Conservation (phyloP, 1,140 invertebrate species). For the Mercenaria mercenaria region DNA sequence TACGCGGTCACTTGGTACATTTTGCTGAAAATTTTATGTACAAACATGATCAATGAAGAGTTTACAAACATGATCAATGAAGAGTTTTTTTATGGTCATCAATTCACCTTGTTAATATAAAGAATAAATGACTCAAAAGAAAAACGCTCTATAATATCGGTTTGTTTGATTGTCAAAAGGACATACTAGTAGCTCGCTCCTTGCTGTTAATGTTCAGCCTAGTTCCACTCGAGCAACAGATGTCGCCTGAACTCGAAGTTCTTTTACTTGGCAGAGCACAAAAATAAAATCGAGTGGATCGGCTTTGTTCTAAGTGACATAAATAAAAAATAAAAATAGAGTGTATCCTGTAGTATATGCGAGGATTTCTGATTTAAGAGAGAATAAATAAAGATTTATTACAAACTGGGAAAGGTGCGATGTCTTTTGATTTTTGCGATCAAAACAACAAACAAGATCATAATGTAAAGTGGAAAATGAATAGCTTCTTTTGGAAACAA, state of each 20-base stretch:
- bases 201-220: not conserved
- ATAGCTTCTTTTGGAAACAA: not conserved
- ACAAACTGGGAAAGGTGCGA: slow-evolving; percentile 14
- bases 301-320: slow-evolving; percentile 36
- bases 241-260: not conserved
- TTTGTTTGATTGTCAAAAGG: slow-evolving; percentile 21
- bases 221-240: slow-evolving; percentile 26
- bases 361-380: not conserved
- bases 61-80: not conserved
- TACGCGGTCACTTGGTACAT: not conserved
- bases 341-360: slow-evolving; percentile 11
- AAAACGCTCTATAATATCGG: not conserved
- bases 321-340: slow-evolving; percentile 30
- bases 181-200: not conserved
- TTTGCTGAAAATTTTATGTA: not conserved
- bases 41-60: not conserved
- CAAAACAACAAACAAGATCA: not conserved
- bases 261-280: not conserved
- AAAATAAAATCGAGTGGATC: slow-evolving; percentile 25
- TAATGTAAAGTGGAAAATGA: slow-evolving; percentile 37
- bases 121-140: not conserved
- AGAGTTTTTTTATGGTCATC: not conserved
- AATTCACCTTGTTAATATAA: not conserved
- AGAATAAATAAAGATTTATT: slow-evolving; percentile 17
- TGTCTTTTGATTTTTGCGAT: slow-evolving; percentile 29